Percentiles rank a stretch among this genome's conserved stretches.
phyloP scores from a whole-genome alignment of 2,888 invertebrate species.

The Norana najaformis region DNA sequence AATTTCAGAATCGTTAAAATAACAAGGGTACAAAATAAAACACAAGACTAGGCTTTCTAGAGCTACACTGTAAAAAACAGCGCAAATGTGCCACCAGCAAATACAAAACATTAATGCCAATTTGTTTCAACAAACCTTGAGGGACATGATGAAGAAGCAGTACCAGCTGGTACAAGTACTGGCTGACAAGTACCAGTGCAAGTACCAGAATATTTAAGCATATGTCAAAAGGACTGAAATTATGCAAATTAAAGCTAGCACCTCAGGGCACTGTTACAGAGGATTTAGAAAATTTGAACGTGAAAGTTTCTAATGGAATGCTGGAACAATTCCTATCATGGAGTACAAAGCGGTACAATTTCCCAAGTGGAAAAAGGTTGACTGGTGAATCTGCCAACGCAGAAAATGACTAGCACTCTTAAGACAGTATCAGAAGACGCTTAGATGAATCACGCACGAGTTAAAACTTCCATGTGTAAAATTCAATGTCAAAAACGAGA shows the following conservation, averaged over 20 bases:
- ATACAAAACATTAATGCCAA: neutral
- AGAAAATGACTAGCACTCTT: neutral
- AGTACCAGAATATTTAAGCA: neutral
- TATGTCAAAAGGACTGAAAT: neutral
- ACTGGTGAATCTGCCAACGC: too few species aligned
- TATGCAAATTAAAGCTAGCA: too few species aligned
- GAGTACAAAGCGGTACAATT: neutral
- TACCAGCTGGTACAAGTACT: neutral
- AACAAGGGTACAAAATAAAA: neutral
- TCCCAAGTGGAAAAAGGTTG: too few species aligned
- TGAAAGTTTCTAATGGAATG: neutral
- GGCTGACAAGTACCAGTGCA: neutral
- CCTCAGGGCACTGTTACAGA: too few species aligned
- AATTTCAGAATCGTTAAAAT: neutral
- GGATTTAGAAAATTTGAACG: neutral
- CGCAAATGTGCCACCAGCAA: too few species aligned
- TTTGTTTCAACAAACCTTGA: neutral
- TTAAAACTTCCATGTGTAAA: neutral
- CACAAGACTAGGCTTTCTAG: neutral
- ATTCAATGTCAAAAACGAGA: neutral
- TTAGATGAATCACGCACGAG: neutral
- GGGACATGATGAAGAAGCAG: neutral
- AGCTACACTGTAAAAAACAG: too few species aligned
- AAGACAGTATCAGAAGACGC: too few species aligned
- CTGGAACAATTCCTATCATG: neutral